Base-by-base conservation (phyloP, 1,140 invertebrate species). In the Drosophila bipectinata region DNA sequence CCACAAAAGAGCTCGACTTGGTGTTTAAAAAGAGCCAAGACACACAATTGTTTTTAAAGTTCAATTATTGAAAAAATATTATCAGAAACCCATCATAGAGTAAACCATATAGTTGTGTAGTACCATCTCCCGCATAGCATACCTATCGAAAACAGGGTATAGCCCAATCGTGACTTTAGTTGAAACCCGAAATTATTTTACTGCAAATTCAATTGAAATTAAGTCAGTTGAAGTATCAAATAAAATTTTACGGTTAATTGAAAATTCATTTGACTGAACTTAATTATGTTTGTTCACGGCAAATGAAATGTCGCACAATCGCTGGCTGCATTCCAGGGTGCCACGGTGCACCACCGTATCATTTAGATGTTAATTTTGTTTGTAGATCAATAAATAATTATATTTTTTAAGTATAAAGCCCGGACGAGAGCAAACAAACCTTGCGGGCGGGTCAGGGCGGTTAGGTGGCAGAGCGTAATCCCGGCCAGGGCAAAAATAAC, bases 171-270 rank as follows among this genome's bases (percentile, higher is more conserved):
- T 12, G 26, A 39, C 8, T 18, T 6, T 15, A 44, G 1, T n/a
- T 47, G 10, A 7, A 45, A n/a, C 39, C 9, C 14, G 4, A 49
- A 47, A 28, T 61, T 64, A 26, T 59, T 59, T 59, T 10, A 37
- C 34, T 26, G 60, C 54, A 39, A 39, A 18, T 26, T 26, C 14
- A n/a, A 47, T 12, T 63, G 39, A 28, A 39, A 49, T 41, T 10
- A 63, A 62, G 14, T 39, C 57, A 30, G 58, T 63, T 59, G 10
- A 51, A 2, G 58, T 9, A 64, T 34, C 28, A 45, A 53, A 67
- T 73, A 55, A 39, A 60, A 60, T 64, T 61, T 59, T 61, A 75
- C 71, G 67, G 72, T 59, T 83, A 83, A 79, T 83, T 82, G 72
- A 76, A 68, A 71, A 64, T 34, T 47, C 71, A 79, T 76, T 78